Evolutionary conservation across 92 coral and sea anemone genomes (phyloP).

Genomic region (Zoanthus gigantus): DNA sequence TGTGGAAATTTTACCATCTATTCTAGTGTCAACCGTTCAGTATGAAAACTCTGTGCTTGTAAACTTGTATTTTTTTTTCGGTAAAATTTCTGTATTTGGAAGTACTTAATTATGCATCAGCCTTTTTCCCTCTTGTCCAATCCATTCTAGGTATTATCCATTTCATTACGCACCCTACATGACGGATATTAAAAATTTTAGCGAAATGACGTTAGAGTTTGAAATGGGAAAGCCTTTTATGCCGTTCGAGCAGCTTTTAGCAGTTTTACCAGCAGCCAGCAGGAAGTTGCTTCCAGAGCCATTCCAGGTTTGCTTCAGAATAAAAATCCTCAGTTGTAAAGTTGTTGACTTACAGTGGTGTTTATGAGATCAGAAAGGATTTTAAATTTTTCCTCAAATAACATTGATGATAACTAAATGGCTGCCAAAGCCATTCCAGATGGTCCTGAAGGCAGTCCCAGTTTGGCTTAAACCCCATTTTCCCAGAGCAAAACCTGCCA

Average conservation of each 20-base stretch:
- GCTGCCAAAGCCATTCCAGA: constrained; percentile 82
- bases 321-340: no score
- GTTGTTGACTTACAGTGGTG: not conserved
- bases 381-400: no score
- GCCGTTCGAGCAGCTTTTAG: constrained; percentile 96
- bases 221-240: constrained; percentile 90
- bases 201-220: constrained; percentile 65
- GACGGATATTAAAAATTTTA: constrained; percentile 86
- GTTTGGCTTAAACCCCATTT: no score
- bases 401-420: no score
- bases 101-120: no score
- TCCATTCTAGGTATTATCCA: constrained; percentile 88
- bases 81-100: no score
- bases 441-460: no score
- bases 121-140: not conserved
- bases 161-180: constrained; percentile 96
- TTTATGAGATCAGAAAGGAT: not conserved
- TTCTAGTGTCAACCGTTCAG: no score
- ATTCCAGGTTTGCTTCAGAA: constrained; percentile 73
- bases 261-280: constrained; percentile 97
- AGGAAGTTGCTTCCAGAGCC: constrained; percentile 88
- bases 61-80: no score
- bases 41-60: no score
- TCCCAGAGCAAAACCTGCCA: no score
- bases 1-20: no score